phyloP scores from a whole-genome alignment of 2,113 vertebrate genomes.

The Engraulis encrasicolus region DNA sequence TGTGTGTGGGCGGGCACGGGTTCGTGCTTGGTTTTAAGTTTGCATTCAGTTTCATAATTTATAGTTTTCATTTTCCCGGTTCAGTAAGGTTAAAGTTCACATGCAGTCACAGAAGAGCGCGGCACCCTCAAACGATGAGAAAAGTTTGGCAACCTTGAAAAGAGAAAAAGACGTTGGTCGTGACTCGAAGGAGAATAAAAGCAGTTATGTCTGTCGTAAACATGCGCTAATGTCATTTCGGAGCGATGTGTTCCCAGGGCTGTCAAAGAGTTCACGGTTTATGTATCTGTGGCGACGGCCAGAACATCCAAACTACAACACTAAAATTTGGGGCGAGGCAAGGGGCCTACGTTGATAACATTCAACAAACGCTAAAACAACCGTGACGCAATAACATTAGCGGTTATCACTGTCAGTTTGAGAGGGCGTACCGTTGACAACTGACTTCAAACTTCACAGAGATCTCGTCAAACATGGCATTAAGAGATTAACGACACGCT shows the following conservation, averaged over 20 bases:
- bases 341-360: neutral
- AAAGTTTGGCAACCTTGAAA: neutral
- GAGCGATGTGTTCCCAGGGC: neutral
- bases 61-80: neutral
- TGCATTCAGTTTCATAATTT: neutral
- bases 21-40: neutral
- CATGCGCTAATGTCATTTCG: neutral
- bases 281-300: neutral
- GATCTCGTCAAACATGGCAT: conserved; percentile 15
- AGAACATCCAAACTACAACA: neutral
- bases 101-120: neutral
- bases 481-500: conserved; percentile 6
- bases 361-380: neutral
- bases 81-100: neutral
- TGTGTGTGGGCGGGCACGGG: neutral
- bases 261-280: conserved; percentile 2
- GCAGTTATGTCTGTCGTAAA: neutral
- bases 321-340: neutral
- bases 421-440: neutral
- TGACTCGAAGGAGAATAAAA: neutral
- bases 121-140: neutral
- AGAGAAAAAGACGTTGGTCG: neutral
- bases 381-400: neutral
- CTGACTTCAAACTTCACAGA: neutral
- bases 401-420: neutral